Conservation (phyloP, 2,797 vertebrate genomes). For the Danio albolineatus region DNA sequence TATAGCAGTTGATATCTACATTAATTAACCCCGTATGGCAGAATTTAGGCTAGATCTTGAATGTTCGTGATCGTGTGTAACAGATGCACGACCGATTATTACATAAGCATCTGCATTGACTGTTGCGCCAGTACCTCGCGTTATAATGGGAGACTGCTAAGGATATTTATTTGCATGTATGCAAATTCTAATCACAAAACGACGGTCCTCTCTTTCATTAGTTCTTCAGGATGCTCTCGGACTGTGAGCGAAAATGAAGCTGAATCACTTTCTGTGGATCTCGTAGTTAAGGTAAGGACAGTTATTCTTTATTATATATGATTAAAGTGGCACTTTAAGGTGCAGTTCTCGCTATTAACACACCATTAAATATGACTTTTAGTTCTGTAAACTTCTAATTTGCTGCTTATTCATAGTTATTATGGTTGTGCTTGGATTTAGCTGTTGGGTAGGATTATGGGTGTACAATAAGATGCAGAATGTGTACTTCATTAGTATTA, state of each 20-base stretch:
- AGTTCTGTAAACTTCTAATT: too few relatives aligned
- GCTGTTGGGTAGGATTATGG: too few relatives aligned
- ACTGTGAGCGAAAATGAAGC: constrained; percentile 37
- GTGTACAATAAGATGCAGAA: too few relatives aligned
- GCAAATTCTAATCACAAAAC: background rate
- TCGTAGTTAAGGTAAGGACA: constrained; percentile 41
- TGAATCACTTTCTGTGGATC: constrained; percentile 25
- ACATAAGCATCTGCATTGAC: constrained; percentile 26
- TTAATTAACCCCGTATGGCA: background rate
- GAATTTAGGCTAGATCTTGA: background rate
- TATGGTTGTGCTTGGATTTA: too few relatives aligned
- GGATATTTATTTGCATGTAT: background rate
- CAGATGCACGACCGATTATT: background rate
- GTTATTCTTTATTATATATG: too few relatives aligned
- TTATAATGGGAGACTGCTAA: background rate
- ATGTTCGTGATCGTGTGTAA: background rate
- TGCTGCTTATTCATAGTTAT: too few relatives aligned
- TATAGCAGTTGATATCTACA: too few relatives aligned
- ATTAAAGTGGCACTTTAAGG: too few relatives aligned
- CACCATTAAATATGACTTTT: too few relatives aligned
- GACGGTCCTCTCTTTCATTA: constrained; percentile 2
- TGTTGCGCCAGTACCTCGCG: background rate
- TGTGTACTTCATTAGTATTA: too few relatives aligned
- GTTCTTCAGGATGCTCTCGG: constrained; percentile 9
- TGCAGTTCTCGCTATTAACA: too few relatives aligned